Evolutionary conservation across 2,888 invertebrate species (phyloP).

Genomic region (Nymphalis polychloros): DNA sequence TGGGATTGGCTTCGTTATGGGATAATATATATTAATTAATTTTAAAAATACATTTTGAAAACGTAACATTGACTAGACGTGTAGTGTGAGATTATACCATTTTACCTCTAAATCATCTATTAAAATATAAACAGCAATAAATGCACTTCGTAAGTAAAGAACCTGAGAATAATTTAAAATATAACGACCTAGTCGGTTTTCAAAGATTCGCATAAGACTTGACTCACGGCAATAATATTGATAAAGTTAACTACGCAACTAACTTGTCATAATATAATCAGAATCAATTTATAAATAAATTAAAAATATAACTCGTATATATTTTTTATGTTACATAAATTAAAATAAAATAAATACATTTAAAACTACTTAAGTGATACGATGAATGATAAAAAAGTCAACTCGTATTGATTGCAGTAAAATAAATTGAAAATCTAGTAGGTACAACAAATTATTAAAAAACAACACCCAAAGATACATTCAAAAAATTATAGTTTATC

Average conservation of each 20-base stretch:
- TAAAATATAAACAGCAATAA: background rate
- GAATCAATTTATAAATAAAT: background rate
- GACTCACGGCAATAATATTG: constrained; percentile 30
- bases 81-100: background rate
- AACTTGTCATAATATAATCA: background rate
- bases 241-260: constrained; percentile 8
- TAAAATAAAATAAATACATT: no score
- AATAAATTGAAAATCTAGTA: no score
- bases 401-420: no score
- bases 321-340: no score
- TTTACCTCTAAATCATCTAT: background rate
- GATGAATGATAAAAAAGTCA: no score
- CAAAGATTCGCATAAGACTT: constrained; percentile 35
- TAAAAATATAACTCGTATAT: background rate
- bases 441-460: no score
- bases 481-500: no score
- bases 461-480: no score
- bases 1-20: no score
- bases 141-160: background rate
- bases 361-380: no score
- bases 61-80: background rate
- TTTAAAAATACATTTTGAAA: background rate
- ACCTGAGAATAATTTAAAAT: constrained; percentile 3
- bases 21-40: no score
- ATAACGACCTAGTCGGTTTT: constrained; percentile 13